Conservation (phyloP, 2,888 invertebrate genomes). For the Mycogona germanica region DNA sequence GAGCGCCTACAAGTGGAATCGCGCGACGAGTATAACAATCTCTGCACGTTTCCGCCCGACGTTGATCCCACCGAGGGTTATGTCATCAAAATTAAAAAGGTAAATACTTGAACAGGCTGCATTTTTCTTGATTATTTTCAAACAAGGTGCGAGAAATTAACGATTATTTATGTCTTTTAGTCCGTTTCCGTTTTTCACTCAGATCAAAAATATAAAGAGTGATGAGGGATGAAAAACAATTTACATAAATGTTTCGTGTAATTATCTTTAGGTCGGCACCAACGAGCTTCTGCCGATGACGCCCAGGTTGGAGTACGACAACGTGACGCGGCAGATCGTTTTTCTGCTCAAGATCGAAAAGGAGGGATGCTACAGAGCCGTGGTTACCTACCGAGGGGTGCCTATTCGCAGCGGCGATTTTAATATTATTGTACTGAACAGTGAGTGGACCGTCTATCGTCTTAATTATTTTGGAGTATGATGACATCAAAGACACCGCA, state of each 20-base stretch:
- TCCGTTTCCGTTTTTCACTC: too few relatives aligned
- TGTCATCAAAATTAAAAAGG: constrained; percentile 29
- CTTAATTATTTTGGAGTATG: too few relatives aligned
- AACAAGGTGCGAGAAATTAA: too few relatives aligned
- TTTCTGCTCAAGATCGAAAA: constrained; percentile 63
- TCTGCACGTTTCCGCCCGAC: constrained; percentile 41
- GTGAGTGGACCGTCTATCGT: constrained; percentile 50
- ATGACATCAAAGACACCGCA: too few relatives aligned
- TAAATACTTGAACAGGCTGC: not conserved
- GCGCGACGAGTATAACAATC: constrained; percentile 81
- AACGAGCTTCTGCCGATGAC: constrained; percentile 26
- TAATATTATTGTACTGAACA: constrained; percentile 78
- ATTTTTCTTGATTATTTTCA: not conserved
- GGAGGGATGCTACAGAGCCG: constrained; percentile 70
- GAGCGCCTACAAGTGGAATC: constrained; percentile 74
- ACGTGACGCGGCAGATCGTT: constrained; percentile 60
- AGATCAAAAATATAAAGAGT: too few relatives aligned
- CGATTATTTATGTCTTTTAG: too few relatives aligned
- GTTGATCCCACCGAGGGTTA: constrained; percentile 47
- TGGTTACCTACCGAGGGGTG: constrained; percentile 57
- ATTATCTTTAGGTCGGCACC: constrained; percentile 46
- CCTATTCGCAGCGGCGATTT: constrained; percentile 79
- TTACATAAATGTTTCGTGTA: not conserved
- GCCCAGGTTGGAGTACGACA: constrained; percentile 56
- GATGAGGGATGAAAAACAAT: too few relatives aligned